Base-by-base conservation (phyloP, 2,888 invertebrate genomes). In the Panorpa germanica region DNA sequence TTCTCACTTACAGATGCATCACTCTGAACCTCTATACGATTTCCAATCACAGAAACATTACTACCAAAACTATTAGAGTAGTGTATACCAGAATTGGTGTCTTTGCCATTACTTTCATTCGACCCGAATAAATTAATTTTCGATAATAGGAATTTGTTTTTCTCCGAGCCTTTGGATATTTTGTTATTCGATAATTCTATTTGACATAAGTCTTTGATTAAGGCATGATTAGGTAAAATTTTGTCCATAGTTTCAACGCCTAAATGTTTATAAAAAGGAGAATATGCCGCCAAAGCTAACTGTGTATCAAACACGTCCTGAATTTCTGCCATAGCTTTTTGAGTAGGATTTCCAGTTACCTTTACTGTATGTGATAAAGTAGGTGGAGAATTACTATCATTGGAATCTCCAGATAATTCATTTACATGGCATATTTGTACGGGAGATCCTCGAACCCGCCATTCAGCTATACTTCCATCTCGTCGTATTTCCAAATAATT, bases 201-300 rank as follows among this genome's bases (percentile, higher is more conserved):
- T 34, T 73, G 65, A 47, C 85, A 88, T 16, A 91, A 57, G 18
- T 70, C 65, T 25, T 76, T 59, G 29, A 93, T 69, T 5, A 80
- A 66, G 34, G 74, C 71, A 42, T 72, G 68, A 56, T 90, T 90
- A 44, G 73, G 70, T 18, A 83, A 54, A 5, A 72, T 65, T 12
- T 71, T 65, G 39, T 74, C 70, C 63, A 83, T 64, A 2, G 70
- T 63, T 23, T 66, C 65, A 4, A 66, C 65, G 3, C 80, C 80
- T 6, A 83, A 60, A 40, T 77, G 70, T 41, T 71, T 71, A 24
- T 71, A 61, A 46, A 86, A 80, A 1, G 73, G 64, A 12, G 71
- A 55, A 50, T 88, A 93, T 1, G 85, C 69, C 31, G 70, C 65
- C 45, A 85, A 73, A 1, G 93, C 93, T 35, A 95, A 57, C 46